Conservation (phyloP, 2,888 invertebrate species). For the Drosophila helvetica region DNA sequence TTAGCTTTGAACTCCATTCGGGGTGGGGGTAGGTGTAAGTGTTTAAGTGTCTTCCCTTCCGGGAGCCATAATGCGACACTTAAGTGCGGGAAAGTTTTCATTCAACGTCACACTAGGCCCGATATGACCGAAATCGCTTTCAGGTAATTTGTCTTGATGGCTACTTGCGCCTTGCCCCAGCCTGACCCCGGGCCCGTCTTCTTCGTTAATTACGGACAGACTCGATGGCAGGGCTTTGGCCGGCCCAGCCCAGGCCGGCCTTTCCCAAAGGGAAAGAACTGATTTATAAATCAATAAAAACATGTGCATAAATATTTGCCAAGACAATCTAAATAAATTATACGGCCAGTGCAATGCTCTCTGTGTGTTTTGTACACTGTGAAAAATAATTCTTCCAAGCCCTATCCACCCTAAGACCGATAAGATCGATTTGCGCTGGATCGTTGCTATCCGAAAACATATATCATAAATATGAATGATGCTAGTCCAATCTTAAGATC, state of each 20-base stretch:
- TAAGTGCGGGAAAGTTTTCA: conserved; percentile 34
- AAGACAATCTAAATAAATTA: conserved; percentile 77
- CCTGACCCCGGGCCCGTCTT: neutral
- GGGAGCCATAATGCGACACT: conserved; percentile 51
- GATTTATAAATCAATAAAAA: conserved; percentile 75
- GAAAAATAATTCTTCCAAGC: neutral
- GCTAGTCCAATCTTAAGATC: no score
- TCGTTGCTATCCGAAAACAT: no score
- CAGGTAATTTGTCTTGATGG: conserved; percentile 63
- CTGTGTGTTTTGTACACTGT: neutral
- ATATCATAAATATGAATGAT: no score
- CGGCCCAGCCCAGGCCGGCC: no score
- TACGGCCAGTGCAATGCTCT: conserved; percentile 17
- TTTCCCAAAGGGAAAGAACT: conserved; percentile 50
- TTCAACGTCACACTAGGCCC: neutral
- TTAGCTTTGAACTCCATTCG: conserved; percentile 51
- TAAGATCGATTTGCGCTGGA: no score
- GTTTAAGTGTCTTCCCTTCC: conserved; percentile 14
- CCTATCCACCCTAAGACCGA: no score
- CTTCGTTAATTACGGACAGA: conserved; percentile 61
- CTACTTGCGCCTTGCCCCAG: neutral
- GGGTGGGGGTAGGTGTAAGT: neutral
- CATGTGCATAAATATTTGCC: conserved; percentile 73
- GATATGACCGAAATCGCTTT: conserved; percentile 49
- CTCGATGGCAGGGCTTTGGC: conserved; percentile 6